Evolutionary conservation across 2,113 vertebrate species (phyloP).

Genomic region (Syrrhaptes paradoxus): DNA sequence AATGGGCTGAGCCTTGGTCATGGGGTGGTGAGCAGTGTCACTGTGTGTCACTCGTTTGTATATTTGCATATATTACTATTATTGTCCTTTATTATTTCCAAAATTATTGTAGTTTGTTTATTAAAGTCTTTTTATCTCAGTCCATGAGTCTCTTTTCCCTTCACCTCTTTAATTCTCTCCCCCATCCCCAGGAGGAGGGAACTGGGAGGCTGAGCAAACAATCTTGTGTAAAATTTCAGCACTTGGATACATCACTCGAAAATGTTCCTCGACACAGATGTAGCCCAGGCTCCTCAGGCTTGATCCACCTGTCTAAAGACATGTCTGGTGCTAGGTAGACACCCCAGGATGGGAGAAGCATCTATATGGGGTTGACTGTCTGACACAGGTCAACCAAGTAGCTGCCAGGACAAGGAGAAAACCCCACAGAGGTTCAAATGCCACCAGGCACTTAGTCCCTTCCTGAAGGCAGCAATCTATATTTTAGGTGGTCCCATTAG

Average conservation of each 20-base stretch:
- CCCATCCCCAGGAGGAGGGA: no score
- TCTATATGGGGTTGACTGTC: neutral
- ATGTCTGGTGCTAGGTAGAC: neutral
- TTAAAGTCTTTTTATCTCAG: no score
- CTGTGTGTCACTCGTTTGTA: no score
- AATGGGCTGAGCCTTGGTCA: no score
- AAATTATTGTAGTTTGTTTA: no score
- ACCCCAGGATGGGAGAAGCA: neutral
- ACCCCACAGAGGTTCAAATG: neutral
- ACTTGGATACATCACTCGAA: neutral
- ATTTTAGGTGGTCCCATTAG: neutral
- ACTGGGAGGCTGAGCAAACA: no score
- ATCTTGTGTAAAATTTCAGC: no score
- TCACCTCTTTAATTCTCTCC: no score
- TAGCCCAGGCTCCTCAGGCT: neutral
- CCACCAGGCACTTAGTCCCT: neutral
- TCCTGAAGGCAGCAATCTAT: neutral
- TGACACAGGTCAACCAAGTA: rapidly evolving
- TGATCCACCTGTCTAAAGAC: neutral
- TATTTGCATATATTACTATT: no score
- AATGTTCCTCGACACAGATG: neutral
- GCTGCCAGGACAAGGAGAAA: neutral
- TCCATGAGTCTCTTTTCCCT: no score
- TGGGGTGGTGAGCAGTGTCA: no score
- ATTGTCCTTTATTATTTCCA: no score